These are phyloP conservation scores for Synergus laeviventris DNA, from an alignment of 2,888 invertebrate species.

Conservation along the genomic window DNA sequence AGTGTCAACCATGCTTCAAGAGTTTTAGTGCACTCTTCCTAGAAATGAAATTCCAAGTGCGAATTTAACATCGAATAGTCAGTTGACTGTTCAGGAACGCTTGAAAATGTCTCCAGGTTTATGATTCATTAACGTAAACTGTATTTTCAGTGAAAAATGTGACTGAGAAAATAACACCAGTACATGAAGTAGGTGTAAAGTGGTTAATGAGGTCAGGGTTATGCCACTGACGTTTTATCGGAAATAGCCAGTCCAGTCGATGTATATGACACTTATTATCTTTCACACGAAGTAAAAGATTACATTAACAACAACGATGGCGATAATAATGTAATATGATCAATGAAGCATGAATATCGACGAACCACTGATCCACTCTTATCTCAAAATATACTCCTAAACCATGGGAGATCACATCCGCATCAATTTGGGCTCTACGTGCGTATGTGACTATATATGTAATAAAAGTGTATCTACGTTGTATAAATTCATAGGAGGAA, in stretches of 20 bases:
- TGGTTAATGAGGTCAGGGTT: slow-evolving; percentile 59
- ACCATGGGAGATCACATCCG: not conserved
- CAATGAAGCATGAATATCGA: slow-evolving; percentile 29
- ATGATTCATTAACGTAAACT: slow-evolving; percentile 2
- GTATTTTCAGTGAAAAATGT: slow-evolving; percentile 2
- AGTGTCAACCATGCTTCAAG: not conserved
- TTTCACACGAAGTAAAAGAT: slow-evolving; percentile 16
- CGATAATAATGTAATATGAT: slow-evolving; percentile 24
- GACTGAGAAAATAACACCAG: slow-evolving; percentile 25
- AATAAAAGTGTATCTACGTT: slow-evolving; percentile 4
- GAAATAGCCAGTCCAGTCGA: slow-evolving; percentile 48
- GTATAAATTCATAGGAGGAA: not conserved
- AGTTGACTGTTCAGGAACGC: not conserved
- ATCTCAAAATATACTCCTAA: slow-evolving; percentile 21
- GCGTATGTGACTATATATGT: not conserved
- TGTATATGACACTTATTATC: slow-evolving; percentile 24
- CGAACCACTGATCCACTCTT: slow-evolving; percentile 17
- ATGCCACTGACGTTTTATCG: slow-evolving; percentile 52
- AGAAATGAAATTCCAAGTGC: slow-evolving; percentile 31
- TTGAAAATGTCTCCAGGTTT: not conserved
- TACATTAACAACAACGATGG: slow-evolving; percentile 17
- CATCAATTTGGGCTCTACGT: not conserved
- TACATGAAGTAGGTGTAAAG: slow-evolving; percentile 53
- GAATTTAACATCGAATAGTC: not conserved
- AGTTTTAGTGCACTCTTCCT: slow-evolving; percentile 1